Evolutionary conservation across 2,797 vertebrate genomes (phyloP), one percentile per base, ranked within the genome.

Genomic region (Borostomias antarcticus): DNA sequence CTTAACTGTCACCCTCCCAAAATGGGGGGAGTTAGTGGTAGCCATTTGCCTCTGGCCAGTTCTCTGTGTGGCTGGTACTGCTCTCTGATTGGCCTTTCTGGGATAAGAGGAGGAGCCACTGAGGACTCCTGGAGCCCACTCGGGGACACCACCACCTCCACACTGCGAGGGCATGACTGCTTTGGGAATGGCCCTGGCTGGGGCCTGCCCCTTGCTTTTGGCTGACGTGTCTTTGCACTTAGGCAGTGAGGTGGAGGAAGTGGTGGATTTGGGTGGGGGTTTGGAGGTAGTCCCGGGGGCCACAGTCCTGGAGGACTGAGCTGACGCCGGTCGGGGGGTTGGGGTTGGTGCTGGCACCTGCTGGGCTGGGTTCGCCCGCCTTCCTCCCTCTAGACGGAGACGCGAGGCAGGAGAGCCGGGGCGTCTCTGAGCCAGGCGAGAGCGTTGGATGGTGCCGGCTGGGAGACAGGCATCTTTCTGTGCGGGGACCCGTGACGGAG

Each of bases 31-130:
- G 60, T 86, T 89, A 13, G 69, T 65, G 7, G 68, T 1, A 10
- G 43, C 37, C 1, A 75, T 69, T 0, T 5, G 75, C 0, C 28
- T 83, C 25, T 81, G 90, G 4, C 64, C 81, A 19, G 9, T 58
- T 50, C 28, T 74, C 58, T 83, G 79, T 0, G 5, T 40, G n/a
- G 73, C 62, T 77, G 82, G 76, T 37, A 82, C 37, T 17, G 84
- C 69, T 77, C 89, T 93, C 77, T 93, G 94, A 58, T 88, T 90
- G 74, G 92, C 79, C 69, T 86, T 93, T 57, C 90, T 82, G 23
- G 35, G 35, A 37, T 86, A 62, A 5, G 91, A 80, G 3, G 92
- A 58, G 0, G 93, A 89, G 33, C 85, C 85, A 0, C 86, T 70
- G 35, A 77, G 84, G 21, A 76, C 75, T 63, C 82, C 66, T 30